Evolutionary conservation across 2,888 invertebrate genomes (phyloP), one percentile per base, ranked within the genome.

Genomic region (Erebia aethiops): DNA sequence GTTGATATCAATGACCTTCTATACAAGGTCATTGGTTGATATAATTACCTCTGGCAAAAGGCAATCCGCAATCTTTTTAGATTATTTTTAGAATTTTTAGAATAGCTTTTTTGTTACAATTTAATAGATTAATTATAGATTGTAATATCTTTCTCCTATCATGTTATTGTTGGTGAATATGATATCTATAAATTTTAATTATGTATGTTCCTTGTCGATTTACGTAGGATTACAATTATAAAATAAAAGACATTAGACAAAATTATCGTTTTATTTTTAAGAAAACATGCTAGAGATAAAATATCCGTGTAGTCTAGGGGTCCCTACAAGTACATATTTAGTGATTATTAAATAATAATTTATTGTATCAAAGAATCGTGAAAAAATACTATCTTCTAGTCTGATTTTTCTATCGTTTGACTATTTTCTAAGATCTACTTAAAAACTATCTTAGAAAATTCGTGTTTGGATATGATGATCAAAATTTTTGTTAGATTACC

Each of bases 91-190:
- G 57, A 43, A 54, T 65, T 75, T 71, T 74, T 72, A 66, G 66
- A 70, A 65, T 66, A 68, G 75, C 72, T 81, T 83, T 79, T 77
- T 75, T 72, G 78, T 49, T 46, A 49, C 54, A 72, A 77, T 49
- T 46, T 35, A 52, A 9, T 21, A 14, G 35, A 46, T 49, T 57
- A 46, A 14, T 26, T 26, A 26, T 18, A 9, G n/a, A 18, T 14
- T 14, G 26, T 54, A 65, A 54, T 18, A 56, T 43, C 13, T 56
- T 43, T 65, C 46, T 41, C 18, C 11, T 65, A 41, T 4, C 56
- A 65, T 65, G 35, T 16, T 52, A 13, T 51, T 52, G 11, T 46
- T 63, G 49, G 26, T 13, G 21, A 57, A n/a, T 41, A 60, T 5
- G 1, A 16, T 16, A 16, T 41, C 16, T 35, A n/a, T 26, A 21